phyloP scores from a whole-genome alignment of 2,888 invertebrate genomes.

The Orthosia gothica region DNA sequence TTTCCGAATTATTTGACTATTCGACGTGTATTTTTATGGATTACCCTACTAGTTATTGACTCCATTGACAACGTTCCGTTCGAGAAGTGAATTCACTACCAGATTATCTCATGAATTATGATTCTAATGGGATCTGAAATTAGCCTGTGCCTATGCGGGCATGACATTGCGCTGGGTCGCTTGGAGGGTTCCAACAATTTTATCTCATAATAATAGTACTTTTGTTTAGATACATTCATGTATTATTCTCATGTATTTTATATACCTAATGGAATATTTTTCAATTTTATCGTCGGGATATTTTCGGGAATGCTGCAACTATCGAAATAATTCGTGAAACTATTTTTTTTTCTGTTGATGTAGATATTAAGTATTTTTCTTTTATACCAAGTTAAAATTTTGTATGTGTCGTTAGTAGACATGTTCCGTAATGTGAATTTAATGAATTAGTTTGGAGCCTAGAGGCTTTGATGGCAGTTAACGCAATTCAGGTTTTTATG shows the following conservation, averaged over 20 bases:
- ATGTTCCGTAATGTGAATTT: constrained; percentile 6
- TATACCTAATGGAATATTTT: not conserved
- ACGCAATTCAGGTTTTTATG: not conserved
- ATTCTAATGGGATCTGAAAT: not conserved
- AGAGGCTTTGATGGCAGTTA: not conserved
- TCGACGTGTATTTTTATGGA: not conserved
- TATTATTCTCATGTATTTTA: not conserved
- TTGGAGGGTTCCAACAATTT: not conserved
- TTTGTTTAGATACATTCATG: not conserved
- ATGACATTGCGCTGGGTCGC: not conserved
- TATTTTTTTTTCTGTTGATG: constrained; percentile 2
- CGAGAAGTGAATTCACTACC: no score
- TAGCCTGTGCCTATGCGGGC: not conserved
- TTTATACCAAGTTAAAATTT: constrained; percentile 23
- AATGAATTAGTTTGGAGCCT: not conserved
- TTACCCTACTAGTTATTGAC: not conserved
- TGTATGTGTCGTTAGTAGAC: not conserved
- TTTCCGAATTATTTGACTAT: constrained; percentile 26
- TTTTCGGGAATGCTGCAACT: not conserved
- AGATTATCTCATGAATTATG: not conserved
- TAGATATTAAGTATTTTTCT: constrained; percentile 7
- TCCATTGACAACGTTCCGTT: not conserved
- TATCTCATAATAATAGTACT: not conserved
- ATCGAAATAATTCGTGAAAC: constrained; percentile 18
- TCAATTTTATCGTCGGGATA: not conserved